Evolutionary conservation across 2,113 vertebrate species (phyloP).

Genomic region (Chascanopsetta lugubris): DNA sequence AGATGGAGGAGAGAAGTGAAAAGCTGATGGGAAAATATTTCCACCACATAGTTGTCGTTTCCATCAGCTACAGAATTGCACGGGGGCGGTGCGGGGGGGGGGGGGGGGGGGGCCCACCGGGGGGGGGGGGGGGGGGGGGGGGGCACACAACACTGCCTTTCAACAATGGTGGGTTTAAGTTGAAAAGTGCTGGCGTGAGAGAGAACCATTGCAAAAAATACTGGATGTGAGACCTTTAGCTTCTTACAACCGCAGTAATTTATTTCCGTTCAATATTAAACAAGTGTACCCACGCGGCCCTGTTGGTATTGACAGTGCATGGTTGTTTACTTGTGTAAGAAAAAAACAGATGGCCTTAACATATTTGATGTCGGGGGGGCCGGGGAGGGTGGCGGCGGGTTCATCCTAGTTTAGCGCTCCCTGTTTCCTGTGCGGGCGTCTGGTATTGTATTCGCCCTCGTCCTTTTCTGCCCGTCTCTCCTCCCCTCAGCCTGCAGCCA

Average conservation of each 20-base stretch:
- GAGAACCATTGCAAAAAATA: slow-evolving; percentile 23
- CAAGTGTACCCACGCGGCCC: slow-evolving; percentile 43
- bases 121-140: not conserved
- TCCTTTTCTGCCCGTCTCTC: slow-evolving; percentile 74
- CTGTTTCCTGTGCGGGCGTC: slow-evolving; percentile 64
- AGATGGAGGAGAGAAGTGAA: slow-evolving; percentile 37
- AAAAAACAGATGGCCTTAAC: slow-evolving; percentile 76
- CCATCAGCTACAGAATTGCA: slow-evolving; percentile 17
- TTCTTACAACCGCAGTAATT: slow-evolving; percentile 41
- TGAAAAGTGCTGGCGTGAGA: not conserved
- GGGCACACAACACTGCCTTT: not conserved
- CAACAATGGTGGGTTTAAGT: not conserved
- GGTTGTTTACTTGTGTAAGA: slow-evolving; percentile 75
- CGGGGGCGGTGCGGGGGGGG: not conserved
- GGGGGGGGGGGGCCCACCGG: not conserved
- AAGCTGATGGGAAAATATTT: slow-evolving; percentile 34
- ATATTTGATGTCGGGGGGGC: slow-evolving; percentile 68
- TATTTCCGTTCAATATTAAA: slow-evolving; percentile 56
- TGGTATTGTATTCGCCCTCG: slow-evolving; percentile 75
- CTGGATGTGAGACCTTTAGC: slow-evolving; percentile 52
- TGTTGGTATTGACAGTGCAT: slow-evolving; percentile 71
- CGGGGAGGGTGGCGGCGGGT: slow-evolving; percentile 58
- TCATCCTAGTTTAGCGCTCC: slow-evolving; percentile 68
- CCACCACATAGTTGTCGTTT: slow-evolving; percentile 29
- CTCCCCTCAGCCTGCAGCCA: slow-evolving; percentile 71